Percentiles rank a stretch among this genome's conserved stretches.
These are phyloP conservation scores for Ammodytes dubius DNA, from an alignment of 2,113 vertebrate genomes.

Conservation along the genomic window DNA sequence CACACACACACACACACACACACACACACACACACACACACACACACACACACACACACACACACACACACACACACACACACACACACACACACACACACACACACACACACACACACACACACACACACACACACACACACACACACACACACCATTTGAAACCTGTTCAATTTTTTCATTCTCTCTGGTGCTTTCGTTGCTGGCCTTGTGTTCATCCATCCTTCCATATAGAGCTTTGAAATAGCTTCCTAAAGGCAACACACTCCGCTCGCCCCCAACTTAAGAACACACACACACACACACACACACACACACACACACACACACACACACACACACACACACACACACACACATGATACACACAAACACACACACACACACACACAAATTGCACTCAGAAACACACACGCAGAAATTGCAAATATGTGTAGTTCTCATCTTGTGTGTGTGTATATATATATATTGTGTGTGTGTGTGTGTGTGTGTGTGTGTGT, in stretches of 20 bases:
- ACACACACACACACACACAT: slow-evolving; percentile 11
- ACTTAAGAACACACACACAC: slow-evolving; percentile 57
- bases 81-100: not conserved
- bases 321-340: no score
- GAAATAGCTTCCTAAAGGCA: slow-evolving; percentile 72
- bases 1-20: no score
- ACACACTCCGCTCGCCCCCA: slow-evolving; percentile 41
- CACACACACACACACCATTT: slow-evolving; percentile 35
- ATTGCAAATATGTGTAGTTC: slow-evolving; percentile 67
- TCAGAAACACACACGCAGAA: slow-evolving; percentile 18
- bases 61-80: slow-evolving; percentile 25
- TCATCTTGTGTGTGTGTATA: slow-evolving; percentile 36
- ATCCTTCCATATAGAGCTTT: slow-evolving; percentile 58
- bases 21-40: slow-evolving; percentile 32
- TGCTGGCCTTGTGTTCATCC: slow-evolving; percentile 60
- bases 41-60: no score
- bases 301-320: no score
- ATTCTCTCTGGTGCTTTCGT: slow-evolving; percentile 31
- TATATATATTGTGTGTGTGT: slow-evolving; percentile 30
- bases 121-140: not conserved
- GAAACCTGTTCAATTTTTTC: slow-evolving; percentile 52
- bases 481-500: slow-evolving; percentile 37
- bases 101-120: no score
- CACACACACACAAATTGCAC: not conserved
- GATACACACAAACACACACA: slow-evolving; percentile 13